phyloP scores from a whole-genome alignment of 1,140 invertebrate species.

The Trypoxylus dichotomus region DNA sequence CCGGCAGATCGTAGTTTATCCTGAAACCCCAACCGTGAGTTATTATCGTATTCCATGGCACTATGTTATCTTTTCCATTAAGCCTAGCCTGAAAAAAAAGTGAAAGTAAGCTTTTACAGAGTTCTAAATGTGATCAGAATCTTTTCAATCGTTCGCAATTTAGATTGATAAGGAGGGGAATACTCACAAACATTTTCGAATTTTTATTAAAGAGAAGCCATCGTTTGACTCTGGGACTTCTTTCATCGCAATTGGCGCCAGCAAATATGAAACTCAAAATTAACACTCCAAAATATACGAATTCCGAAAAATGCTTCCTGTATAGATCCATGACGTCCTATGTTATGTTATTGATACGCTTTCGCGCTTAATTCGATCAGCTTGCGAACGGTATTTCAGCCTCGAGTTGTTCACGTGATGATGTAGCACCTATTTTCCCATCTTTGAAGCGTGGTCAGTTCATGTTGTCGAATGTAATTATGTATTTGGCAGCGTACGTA shows the following conservation, averaged over 20 bases:
- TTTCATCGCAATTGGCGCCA: background rate
- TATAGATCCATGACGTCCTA: background rate
- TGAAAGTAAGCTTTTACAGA: too few species aligned
- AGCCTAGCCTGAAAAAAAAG: conserved; percentile 41
- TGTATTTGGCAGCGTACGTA: background rate
- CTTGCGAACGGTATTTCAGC: conserved; percentile 2
- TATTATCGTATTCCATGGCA: conserved; percentile 41
- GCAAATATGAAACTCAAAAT: background rate
- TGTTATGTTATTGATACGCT: background rate
- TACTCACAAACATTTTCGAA: conserved; percentile 49
- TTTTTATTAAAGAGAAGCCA: conserved; percentile 46
- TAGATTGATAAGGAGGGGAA: too few species aligned
- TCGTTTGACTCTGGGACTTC: conserved; percentile 38
- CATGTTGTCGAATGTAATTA: background rate
- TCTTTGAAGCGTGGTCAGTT: background rate
- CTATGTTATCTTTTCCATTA: conserved; percentile 44
- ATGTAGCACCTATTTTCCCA: background rate
- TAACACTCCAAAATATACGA: background rate
- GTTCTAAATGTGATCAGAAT: too few species aligned
- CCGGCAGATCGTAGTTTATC: conserved; percentile 45
- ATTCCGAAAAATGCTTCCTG: background rate
- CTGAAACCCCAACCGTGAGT: conserved; percentile 45
- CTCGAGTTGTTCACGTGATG: background rate
- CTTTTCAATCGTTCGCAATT: too few species aligned
- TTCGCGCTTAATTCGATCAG: background rate